Evolutionary conservation across 2,797 vertebrate genomes (phyloP).

Genomic region (Lutjanus campechanus): DNA sequence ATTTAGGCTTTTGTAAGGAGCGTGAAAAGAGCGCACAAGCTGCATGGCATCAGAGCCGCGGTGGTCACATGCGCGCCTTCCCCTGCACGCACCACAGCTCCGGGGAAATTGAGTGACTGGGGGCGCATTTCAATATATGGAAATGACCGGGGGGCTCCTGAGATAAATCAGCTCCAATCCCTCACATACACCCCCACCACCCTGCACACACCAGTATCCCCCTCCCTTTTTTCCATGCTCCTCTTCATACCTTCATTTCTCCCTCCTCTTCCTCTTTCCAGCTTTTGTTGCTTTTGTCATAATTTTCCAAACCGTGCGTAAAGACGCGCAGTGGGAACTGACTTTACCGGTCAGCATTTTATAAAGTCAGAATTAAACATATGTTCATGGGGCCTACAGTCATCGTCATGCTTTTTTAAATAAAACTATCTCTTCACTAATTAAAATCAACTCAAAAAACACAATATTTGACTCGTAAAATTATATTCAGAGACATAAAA

Average conservation of each 20-base stretch:
- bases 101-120: conserved; percentile 90
- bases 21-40: conserved; percentile 35
- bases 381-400: conserved; percentile 10
- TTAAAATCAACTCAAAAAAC: background rate
- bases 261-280: conserved; percentile 30
- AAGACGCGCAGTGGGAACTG: conserved; percentile 29
- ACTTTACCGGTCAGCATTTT: background rate
- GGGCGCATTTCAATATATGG: conserved; percentile 91
- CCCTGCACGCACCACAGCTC: conserved; percentile 84
- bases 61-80: conserved; percentile 85
- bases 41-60: conserved; percentile 49
- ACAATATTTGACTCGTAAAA: background rate
- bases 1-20: conserved; percentile 28
- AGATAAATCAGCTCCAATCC: conserved; percentile 87
- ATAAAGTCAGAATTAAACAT: conserved; percentile 16
- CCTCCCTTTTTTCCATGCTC: conserved; percentile 2
- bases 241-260: conserved; percentile 51
- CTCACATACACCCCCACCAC: conserved; percentile 74
- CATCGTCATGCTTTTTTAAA: background rate
- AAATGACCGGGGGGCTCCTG: conserved; percentile 89
- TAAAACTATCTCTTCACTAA: conserved; percentile 6
- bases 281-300: conserved; percentile 54
- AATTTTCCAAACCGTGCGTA: conserved; percentile 49
- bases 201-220: background rate
- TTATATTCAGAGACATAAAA: background rate